Evolutionary conservation across 2,113 vertebrate species (phyloP), one percentile per base, ranked within the genome.

Genomic region (Petrocephalus microphthalmus): DNA sequence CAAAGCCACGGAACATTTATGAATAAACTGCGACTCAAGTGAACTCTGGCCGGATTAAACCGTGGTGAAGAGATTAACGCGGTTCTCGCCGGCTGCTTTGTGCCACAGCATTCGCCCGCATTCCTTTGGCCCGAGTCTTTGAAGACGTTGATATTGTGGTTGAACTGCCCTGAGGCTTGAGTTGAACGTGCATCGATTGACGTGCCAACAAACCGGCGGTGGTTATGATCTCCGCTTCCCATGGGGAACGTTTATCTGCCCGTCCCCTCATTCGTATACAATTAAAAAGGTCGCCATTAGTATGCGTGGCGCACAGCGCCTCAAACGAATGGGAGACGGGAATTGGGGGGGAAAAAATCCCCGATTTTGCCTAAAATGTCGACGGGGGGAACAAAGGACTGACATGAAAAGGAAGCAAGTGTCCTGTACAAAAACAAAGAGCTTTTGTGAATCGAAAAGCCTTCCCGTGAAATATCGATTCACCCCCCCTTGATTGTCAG

Each of bases 381-480:
- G 25, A 25, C 2, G n/a, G 74, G 78, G 52, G 87, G 37, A 49
- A 56, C 78, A 84, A 88, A 47, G 87, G 29, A 11, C 37, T 33
- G 15, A 42, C 78, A 84, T 88, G 74, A 88, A 84, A 83, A 56
- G 84, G 20, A 57, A 83, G 42, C 7, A 54, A 82, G 37, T 56
- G 87, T 56, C 71, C 33, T 83, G 81, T 71, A 57, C 71, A 22
- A 82, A 88, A 56, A 88, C 52, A 88, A 88, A 82, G 19, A 84
- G 74, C 52, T 83, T 84, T 60, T 49, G n/a, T 88, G 78, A 88
- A 78, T 47, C 29, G 53, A 57, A 88, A 88, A 64, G 3, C 33
- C 78, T 84, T 57, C 17, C 52, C 78, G 47, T 88, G 78, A 60
- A 88, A 84, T 88, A 88, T 88, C 42, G 87, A 88, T 88, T 84